These are phyloP conservation scores for Heteromurus nitidus DNA, from an alignment of 2,888 invertebrate species.

Conservation along the genomic window DNA sequence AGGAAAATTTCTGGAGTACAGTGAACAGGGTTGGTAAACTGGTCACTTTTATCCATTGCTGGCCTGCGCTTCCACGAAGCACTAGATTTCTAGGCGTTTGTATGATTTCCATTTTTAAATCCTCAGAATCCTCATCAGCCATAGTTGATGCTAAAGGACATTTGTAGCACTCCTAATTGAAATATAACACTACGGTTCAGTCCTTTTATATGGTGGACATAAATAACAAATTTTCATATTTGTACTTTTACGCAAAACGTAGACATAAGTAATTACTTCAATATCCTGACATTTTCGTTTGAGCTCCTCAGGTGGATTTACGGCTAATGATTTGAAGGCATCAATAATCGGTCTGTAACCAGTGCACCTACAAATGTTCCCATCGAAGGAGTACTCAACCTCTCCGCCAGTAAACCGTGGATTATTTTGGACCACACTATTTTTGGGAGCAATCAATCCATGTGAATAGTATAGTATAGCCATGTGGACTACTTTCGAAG, in stretches of 20 bases:
- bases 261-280: constrained; percentile 75
- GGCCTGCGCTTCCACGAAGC: constrained; percentile 1
- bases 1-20: constrained; percentile 40
- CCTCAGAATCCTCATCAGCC: neutral
- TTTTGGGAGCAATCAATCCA: too few relatives aligned
- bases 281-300: constrained; percentile 76
- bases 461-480: neutral
- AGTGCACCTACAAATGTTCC: constrained; percentile 74
- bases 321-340: constrained; percentile 82
- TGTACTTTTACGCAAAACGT: neutral
- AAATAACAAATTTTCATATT: neutral
- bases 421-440: constrained; percentile 65
- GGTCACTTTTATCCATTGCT: constrained; percentile 70
- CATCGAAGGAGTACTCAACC: constrained; percentile 78
- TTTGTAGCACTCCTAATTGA: constrained; percentile 37
- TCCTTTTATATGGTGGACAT: neutral
- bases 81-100: constrained; percentile 20
- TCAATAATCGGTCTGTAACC: constrained; percentile 82
- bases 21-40: constrained; percentile 46
- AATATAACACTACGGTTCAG: neutral
- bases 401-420: constrained; percentile 80
- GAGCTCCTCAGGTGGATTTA: constrained; percentile 78
- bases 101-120: constrained; percentile 28
- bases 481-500: neutral
- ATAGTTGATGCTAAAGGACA: constrained; percentile 6